Percentiles rank a stretch among this genome's conserved stretches.
These are phyloP conservation scores for Ectropis crepuscularia DNA, from an alignment of 2,888 invertebrate genomes.

Conservation along the genomic window DNA sequence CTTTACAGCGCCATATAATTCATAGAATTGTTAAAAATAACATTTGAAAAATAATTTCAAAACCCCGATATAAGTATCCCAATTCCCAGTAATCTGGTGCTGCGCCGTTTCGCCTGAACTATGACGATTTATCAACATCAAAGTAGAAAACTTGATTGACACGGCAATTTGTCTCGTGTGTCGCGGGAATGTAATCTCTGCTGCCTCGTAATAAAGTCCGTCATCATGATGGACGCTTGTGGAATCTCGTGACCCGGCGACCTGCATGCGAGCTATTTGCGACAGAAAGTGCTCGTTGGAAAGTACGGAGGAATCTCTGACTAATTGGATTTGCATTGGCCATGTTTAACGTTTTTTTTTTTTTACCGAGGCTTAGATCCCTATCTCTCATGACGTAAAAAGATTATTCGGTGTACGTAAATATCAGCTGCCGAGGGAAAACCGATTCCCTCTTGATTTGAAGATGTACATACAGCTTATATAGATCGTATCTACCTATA, in stretches of 20 bases:
- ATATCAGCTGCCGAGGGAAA: no score
- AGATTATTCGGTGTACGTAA: no score
- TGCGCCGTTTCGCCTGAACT: constrained; percentile 2
- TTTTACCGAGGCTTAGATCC: not conserved
- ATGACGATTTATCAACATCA: constrained; percentile 38
- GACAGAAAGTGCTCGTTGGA: constrained; percentile 4
- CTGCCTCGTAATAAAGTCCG: constrained; percentile 17
- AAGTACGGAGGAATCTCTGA: constrained; percentile 19
- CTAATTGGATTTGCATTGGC: constrained; percentile 17
- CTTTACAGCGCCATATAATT: no score
- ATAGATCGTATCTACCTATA: no score
- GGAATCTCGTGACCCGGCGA: constrained; percentile 28
- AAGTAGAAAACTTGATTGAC: constrained; percentile 46
- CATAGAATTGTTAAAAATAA: no score
- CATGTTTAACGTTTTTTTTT: not conserved
- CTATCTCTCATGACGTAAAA: no score
- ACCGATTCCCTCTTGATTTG: no score
- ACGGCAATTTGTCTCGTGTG: constrained; percentile 40
- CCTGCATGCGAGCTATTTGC: constrained; percentile 20
- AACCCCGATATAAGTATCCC: no score
- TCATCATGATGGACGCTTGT: constrained; percentile 12
- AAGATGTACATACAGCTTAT: no score
- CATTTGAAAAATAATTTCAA: no score
- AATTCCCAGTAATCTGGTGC: no score
- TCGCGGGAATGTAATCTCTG: constrained; percentile 19